phyloP scores from a whole-genome alignment of 2,113 vertebrate species.

The Neomonachus schauinslandi region DNA sequence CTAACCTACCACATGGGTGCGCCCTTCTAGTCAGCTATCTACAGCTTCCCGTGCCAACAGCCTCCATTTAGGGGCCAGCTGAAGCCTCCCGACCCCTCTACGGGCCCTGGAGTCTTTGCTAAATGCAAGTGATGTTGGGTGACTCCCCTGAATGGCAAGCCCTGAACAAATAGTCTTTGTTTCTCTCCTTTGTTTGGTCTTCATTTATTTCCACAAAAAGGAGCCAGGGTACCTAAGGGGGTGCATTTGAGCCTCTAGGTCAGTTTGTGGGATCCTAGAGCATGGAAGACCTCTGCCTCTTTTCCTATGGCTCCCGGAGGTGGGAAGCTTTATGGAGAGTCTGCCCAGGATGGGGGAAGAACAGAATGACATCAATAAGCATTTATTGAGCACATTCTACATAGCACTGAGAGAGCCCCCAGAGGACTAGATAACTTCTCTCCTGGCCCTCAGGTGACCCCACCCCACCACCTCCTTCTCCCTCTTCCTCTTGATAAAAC shows the following conservation, averaged over 20 bases:
- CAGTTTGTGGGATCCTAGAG: not conserved
- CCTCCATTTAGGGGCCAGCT: not conserved
- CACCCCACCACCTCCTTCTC: not conserved
- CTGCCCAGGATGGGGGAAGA: not conserved
- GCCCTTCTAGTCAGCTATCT: not conserved
- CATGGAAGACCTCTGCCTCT: not conserved
- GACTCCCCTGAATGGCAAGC: not conserved
- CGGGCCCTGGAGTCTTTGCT: not conserved
- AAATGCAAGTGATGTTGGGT: accelerated
- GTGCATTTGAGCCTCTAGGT: not conserved
- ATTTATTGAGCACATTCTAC: not conserved
- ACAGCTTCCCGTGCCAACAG: not conserved
- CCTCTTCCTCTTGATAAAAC: not conserved
- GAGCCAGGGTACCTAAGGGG: not conserved
- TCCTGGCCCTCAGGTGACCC: not conserved
- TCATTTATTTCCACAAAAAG: not conserved
- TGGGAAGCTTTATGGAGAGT: not conserved
- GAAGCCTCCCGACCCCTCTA: not conserved
- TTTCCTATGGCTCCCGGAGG: not conserved
- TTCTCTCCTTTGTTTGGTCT: not conserved
- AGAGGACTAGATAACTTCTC: not conserved
- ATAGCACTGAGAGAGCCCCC: not conserved
- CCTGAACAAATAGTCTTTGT: not conserved
- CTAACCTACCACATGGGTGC: not conserved
- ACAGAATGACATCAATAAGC: not conserved